Evolutionary conservation across 1,140 invertebrate species (phyloP), one percentile per base, ranked within the genome.

Genomic region (Anoplophora glabripennis): DNA sequence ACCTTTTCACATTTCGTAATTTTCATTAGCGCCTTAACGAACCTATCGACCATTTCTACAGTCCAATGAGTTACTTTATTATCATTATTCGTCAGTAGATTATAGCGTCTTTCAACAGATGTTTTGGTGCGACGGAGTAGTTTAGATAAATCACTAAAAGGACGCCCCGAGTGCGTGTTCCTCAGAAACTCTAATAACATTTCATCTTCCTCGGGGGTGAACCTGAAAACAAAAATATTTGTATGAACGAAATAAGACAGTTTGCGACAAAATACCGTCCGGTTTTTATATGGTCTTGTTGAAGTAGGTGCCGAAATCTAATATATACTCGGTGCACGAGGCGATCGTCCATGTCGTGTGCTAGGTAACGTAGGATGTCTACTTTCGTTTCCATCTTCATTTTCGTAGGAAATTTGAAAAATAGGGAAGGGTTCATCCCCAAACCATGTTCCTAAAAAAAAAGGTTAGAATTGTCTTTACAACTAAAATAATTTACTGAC

Each of bases 291-390:
- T 28, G 8, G 15, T 47, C 28, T 47, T 15, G 11, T 47, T 21
- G 7, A 11, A 18, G 28, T 47, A 8, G 7, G n/a, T 18, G 21
- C 33, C 51, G 33, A 47, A 63, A 63, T 33, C 61, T 53, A 8
- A 14, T 49, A 33, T 59, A 52, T 10, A 63, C 41, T 3, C 46
- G 18, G 51, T 12, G 28, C 1, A 55, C 21, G 34, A 40, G n/a
- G 9, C 61, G 49, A 38, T 63, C 12, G 5, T 59, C 37, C 21
- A 63, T 37, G 7, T 14, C 46, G 21, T 59, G 49, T 11, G 35
- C 44, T 12, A 63, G n/a, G 49, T 55, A 59, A 38, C 45, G 56
- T 17, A 55, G 15, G 34, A 63, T 59, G 33, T 55, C 52, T 44
- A 49, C 4, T 40, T 47, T 59, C 14, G 54, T 38, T 51, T 35